Base-by-base conservation (phyloP, 2,113 vertebrate species). In the Uria lomvia region DNA sequence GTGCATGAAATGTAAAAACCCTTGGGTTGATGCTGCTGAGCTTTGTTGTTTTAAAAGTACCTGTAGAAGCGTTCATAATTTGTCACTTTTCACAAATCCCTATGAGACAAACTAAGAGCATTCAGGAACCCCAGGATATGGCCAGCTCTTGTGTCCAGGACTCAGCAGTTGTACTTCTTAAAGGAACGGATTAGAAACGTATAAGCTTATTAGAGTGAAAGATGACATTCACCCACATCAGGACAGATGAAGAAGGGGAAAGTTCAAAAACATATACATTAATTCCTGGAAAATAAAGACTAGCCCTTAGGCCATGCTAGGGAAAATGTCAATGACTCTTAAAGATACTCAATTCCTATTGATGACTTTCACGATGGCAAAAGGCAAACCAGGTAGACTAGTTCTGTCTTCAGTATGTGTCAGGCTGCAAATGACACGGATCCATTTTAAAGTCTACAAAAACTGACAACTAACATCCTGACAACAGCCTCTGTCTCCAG, bases 21-120 rank as follows among this genome's bases (percentile, higher is more conserved):
- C 95, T 97, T 96, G 81, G 89, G 97, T 96, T 92, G 63, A 96
- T 92, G 96, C 96, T 98, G 96, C 94, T 91, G 91, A 98, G 97
- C 97, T 98, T 98, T 98, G 97, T 98, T 97, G 92, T 95, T 98
- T 98, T 98, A 98, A 98, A 98, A 98, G 97, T 97, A 98, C 94
- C 96, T 97, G 94, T 38, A 96, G 98, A 96, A 97, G 98, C 98
- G 95, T 98, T 98, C 96, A 98, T 98, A 98, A 99, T 98, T 96
- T 97, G 86, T 88, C 96, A 86, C 84, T 97, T 96, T 95, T 97
- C 93, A 96, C 96, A 97, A 97, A 98, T 97, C 80, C 88, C 88
- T 96, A 98, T 98, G 97, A 97, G 96, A 97, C 89, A 97, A 95
- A 97, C 86, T 78, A 77, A 96, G 88, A 96, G 71, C 96, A 98